Evolutionary conservation across 2,888 invertebrate species (phyloP).

Genomic region (Leucophora obtusa): DNA sequence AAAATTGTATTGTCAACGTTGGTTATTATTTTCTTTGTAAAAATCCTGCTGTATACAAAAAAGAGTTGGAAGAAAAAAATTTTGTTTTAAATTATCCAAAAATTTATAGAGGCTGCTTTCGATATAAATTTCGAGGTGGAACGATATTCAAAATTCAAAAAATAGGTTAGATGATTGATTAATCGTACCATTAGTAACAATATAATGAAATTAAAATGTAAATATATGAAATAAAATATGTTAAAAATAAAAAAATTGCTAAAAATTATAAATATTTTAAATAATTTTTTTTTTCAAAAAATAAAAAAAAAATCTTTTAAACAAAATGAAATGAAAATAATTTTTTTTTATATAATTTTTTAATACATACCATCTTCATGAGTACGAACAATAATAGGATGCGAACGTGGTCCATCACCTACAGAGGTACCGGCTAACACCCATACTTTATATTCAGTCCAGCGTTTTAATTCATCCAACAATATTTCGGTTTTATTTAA

Average conservation of each 20-base stretch:
- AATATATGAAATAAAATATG: neutral
- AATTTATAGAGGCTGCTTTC: conserved; percentile 52
- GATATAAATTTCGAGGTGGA: conserved; percentile 18
- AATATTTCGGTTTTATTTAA: conserved; percentile 89
- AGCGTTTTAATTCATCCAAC: conserved; percentile 93
- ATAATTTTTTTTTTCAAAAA: neutral
- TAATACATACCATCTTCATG: conserved; percentile 98
- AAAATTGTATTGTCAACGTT: conserved; percentile 68
- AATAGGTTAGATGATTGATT: conserved; percentile 36
- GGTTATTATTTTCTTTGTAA: conserved; percentile 20
- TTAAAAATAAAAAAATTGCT: too few species aligned
- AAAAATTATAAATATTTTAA: too few species aligned
- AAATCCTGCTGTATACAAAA: conserved; percentile 56
- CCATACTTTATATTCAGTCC: conserved; percentile 98
- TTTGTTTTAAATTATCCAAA: conserved; percentile 54
- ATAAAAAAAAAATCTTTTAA: conserved; percentile 16
- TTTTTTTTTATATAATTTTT: conserved; percentile 4
- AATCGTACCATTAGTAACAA: conserved; percentile 37
- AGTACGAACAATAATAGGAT: conserved; percentile 94
- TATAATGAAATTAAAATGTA: neutral
- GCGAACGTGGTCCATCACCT: conserved; percentile 96
- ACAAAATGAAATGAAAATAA: neutral
- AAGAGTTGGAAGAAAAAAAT: conserved; percentile 45
- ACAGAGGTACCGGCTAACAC: conserved; percentile 97
- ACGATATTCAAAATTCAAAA: conserved; percentile 63